Percentiles rank a stretch among this genome's conserved stretches.
Evolutionary conservation across 2,797 vertebrate species (phyloP).

Genomic region (Sebastes matsubarae): DNA sequence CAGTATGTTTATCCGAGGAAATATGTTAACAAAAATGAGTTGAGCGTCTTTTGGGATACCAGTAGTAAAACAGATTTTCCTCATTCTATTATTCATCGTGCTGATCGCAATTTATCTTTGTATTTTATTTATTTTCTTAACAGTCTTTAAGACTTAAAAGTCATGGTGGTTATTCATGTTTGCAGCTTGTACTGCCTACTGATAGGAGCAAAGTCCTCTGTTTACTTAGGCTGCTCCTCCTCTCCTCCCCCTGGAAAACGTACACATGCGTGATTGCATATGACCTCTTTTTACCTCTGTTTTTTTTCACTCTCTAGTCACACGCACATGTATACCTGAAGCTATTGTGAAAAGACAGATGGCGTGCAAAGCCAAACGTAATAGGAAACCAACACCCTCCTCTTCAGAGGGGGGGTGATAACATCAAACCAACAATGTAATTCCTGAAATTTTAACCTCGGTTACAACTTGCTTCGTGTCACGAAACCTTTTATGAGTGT

Average conservation of each 20-base stretch:
- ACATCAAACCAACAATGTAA: conserved; percentile 19
- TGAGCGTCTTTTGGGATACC: neutral
- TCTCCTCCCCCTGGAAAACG: neutral
- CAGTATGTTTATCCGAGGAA: neutral
- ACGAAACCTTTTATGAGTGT: neutral
- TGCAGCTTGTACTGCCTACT: neutral
- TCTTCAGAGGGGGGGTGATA: conserved; percentile 22
- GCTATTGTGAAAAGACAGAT: conserved; percentile 9
- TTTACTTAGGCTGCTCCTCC: conserved; percentile 33
- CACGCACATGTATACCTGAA: conserved; percentile 16
- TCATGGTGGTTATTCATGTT: neutral
- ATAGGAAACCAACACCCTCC: conserved; percentile 50
- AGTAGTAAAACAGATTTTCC: neutral
- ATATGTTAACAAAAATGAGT: neutral
- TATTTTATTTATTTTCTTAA: neutral
- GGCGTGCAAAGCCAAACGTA: conserved; percentile 59
- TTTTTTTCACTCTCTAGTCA: neutral
- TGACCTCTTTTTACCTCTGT: neutral
- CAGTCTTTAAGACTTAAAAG: neutral
- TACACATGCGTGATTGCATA: neutral
- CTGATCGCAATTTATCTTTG: neutral
- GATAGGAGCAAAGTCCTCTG: conserved; percentile 17
- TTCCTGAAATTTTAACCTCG: conserved; percentile 22
- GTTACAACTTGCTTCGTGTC: neutral
- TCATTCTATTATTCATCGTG: neutral